Percentiles rank a stretch among this genome's conserved stretches.
Conservation (phyloP, 2,113 vertebrate species). For the Lamprotornis superbus region DNA sequence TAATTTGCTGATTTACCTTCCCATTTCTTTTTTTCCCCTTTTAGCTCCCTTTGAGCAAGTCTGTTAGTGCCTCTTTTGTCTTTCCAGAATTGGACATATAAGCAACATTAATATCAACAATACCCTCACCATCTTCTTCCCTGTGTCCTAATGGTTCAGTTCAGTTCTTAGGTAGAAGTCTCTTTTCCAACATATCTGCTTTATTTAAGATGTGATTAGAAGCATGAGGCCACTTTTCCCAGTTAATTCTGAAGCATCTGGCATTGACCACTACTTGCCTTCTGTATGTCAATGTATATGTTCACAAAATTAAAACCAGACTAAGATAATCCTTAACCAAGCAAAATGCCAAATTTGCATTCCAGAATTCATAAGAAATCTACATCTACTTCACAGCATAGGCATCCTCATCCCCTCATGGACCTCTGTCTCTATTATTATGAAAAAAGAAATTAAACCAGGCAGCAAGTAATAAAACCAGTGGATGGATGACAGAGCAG, state of each 20-base stretch:
- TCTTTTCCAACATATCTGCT: background rate
- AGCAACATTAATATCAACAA: background rate
- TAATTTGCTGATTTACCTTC: background rate
- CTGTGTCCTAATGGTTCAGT: background rate
- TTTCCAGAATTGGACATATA: background rate
- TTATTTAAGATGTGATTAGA: background rate
- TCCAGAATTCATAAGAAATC: background rate
- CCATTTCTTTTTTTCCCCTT: background rate
- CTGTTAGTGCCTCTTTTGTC: background rate
- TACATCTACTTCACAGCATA: background rate
- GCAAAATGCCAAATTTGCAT: background rate
- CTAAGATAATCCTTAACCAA: background rate
- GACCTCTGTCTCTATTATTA: background rate
- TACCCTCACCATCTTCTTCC: background rate
- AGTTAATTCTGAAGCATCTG: slow-evolving; percentile 2
- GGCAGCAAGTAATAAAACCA: background rate
- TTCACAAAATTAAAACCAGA: background rate
- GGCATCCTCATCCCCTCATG: background rate
- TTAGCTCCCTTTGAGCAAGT: background rate
- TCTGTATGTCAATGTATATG: background rate
- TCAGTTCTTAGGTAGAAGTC: background rate
- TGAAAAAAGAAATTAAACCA: background rate
- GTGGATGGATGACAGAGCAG: background rate
- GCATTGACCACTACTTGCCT: background rate
- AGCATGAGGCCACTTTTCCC: background rate